Evolutionary conservation across 2,113 vertebrate genomes (phyloP).

Genomic region (Gymnocephalus cernua): DNA sequence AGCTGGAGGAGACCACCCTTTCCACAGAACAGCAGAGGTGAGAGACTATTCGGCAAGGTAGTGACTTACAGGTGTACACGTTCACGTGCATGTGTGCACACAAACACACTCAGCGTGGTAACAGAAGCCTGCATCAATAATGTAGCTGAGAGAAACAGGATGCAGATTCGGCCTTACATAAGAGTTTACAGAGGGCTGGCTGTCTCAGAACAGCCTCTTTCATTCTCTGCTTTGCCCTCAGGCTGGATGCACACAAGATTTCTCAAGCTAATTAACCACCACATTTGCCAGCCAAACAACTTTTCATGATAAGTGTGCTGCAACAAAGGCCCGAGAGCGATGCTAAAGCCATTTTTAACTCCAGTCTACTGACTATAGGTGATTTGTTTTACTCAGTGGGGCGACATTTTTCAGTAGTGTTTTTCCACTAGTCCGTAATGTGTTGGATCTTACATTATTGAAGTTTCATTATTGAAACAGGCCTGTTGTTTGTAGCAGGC

Average conservation of each 20-base stretch:
- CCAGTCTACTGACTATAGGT: conserved; percentile 40
- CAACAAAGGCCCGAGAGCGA: conserved; percentile 33
- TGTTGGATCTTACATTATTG: conserved; percentile 32
- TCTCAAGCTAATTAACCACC: conserved; percentile 66
- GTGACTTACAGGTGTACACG: conserved; percentile 56
- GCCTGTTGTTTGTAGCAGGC: conserved; percentile 19
- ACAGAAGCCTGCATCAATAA: conserved; percentile 75
- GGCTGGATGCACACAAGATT: conserved; percentile 63
- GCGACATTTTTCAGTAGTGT: not conserved
- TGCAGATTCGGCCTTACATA: conserved; percentile 68
- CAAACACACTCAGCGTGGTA: conserved; percentile 48
- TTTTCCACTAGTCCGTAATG: conserved; percentile 10
- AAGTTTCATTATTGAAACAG: conserved; percentile 32
- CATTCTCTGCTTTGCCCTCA: conserved; percentile 50
- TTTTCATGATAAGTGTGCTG: conserved; percentile 52
- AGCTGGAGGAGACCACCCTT: conserved; percentile 35
- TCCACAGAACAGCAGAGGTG: conserved; percentile 51
- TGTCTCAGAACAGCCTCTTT: conserved; percentile 49
- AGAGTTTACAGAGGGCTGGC: conserved; percentile 62
- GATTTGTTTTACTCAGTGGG: conserved; percentile 45
- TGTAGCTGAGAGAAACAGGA: conserved; percentile 71
- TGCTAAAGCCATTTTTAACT: conserved; percentile 35
- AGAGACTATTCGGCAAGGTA: conserved; percentile 21
- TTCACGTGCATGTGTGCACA: conserved; percentile 16
- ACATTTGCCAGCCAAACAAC: conserved; percentile 63